Base-by-base conservation (phyloP, 1,140 invertebrate species). In the Papilio xuthus region DNA sequence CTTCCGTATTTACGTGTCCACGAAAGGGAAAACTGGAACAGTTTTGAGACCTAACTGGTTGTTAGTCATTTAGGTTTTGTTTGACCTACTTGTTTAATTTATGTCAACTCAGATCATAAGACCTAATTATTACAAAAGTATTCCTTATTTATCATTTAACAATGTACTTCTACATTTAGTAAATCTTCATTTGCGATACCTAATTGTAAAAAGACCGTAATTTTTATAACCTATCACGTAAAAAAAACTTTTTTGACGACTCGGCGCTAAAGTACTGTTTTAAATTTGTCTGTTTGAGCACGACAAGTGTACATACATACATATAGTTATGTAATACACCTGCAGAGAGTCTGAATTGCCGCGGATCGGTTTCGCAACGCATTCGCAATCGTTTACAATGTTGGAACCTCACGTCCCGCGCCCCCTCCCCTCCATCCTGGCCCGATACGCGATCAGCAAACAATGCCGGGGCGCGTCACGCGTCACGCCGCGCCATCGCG, bases 1-100 rank as follows among this genome's bases (percentile, higher is more conserved):
- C 88, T 89, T 90, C 88, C 89, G 88, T 86, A 87, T 86, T 83
- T 78, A 83, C 50, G 73, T 76, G 50, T 32, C 53, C 53, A 60
- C 74, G 74, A 60, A 76, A 76, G 18, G 74, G 74, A 41, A 76
- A 76, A 76, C 60, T 67, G 80, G 32, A 63, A 73, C 71, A 79
- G 13, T 78, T 72, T 80, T 80, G 73, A 77, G 63, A 77, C 56
- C 60, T 28, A 23, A 67, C 60, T 26, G 60, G 60, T 67, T 67
- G 60, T 67, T 67, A 28, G 26, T 67, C 60, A 67, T 67, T 67
- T 67, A 67, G 60, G 26, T 67, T 18, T 32, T 28, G 12, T 18
- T 26, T 67, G 60, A 67, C 60, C 60, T 28, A 67, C 60, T 67
- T 63, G 10, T 63, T 67, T 18, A 56, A 60, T 60, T 67, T 67